Base-by-base conservation (phyloP, 2,797 vertebrate species). In the Adrianichthys oophorus region DNA sequence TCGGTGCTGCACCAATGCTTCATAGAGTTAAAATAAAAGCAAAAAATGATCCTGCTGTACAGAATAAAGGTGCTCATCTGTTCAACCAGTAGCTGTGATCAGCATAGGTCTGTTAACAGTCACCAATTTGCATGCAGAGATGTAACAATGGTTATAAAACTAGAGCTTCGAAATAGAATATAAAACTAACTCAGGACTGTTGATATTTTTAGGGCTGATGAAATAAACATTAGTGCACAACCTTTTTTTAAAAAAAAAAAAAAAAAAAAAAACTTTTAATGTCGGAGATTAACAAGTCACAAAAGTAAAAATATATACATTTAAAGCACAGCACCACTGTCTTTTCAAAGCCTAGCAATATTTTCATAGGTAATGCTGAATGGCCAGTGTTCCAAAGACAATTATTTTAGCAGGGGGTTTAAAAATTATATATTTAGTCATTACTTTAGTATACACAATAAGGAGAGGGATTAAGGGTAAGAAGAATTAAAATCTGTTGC, bases 41-140 rank as follows among this genome's bases (percentile, higher is more conserved):
- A 40, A 29, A 48, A 49, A 29, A 4, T 16, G 13, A 59, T 21
- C 8, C 15, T 16, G 44, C 4, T 16, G 32, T 41, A 23, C 12
- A 40, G 52, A 48, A 52, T 29, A 23, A 50, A 4, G n/a, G 15
- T 7, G 13, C 41, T 59, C 7, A 42, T 58, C 40, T 56, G 23
- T 44, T 45, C 68, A 82, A 58, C 82, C 67, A 74, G 85, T 50
- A 59, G 60, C 54, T 77, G 68, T 70, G 79, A 81, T 65, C 78
- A 24, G 71, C 56, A 59, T 51, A 53, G 52, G 48, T 53, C 37
- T 53, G 42, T 14, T 42, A 21, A 23, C 21, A 43, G 21, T 41
- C 10, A 48, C 7, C 5, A 13, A 41, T 60, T 15, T 60, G 48
- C 41, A 52, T 69, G 44, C 41, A 17, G 13, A 26, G 16, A 47